A percentile compares a stretch with the other conserved stretches of the same genome.
Conservation (phyloP, 2,797 vertebrate species). For the Carcharodon carcharias region DNA sequence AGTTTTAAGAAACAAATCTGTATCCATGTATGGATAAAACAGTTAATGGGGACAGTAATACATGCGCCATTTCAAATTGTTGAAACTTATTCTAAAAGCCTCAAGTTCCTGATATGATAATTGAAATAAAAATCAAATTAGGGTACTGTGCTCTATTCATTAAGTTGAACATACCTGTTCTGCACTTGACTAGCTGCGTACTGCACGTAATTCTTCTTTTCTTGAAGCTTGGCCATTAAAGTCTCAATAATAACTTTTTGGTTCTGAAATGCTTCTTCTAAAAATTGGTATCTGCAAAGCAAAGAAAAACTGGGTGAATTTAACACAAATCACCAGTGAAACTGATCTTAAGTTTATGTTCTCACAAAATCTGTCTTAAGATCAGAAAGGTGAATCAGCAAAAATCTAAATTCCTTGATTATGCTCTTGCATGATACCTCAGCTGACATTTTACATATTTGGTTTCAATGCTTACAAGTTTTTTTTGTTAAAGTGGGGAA, state of each 20-base stretch:
- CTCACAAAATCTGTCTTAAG: background rate
- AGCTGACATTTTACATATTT: background rate
- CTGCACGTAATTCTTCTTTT: conserved; percentile 93
- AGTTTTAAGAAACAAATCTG: background rate
- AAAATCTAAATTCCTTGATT: background rate
- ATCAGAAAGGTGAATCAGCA: background rate
- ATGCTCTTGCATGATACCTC: background rate
- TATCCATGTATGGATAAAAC: too few species aligned
- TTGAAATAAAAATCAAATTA: background rate
- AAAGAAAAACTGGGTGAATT: background rate
- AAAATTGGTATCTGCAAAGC: conserved; percentile 82
- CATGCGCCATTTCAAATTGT: background rate
- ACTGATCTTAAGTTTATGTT: background rate
- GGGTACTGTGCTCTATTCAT: background rate
- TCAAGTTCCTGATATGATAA: background rate
- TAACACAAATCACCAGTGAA: background rate
- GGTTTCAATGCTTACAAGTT: background rate
- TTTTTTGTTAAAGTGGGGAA: background rate
- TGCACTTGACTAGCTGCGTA: conserved; percentile 91
- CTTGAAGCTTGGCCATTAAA: conserved; percentile 83
- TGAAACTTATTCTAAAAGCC: background rate
- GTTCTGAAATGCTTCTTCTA: conserved; percentile 95
- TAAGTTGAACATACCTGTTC: conserved; percentile 70
- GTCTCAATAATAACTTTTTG: conserved; percentile 91
- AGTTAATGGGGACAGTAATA: background rate